Conservation (phyloP, 1,140 invertebrate genomes). For the Heliconius hewitsoni region DNA sequence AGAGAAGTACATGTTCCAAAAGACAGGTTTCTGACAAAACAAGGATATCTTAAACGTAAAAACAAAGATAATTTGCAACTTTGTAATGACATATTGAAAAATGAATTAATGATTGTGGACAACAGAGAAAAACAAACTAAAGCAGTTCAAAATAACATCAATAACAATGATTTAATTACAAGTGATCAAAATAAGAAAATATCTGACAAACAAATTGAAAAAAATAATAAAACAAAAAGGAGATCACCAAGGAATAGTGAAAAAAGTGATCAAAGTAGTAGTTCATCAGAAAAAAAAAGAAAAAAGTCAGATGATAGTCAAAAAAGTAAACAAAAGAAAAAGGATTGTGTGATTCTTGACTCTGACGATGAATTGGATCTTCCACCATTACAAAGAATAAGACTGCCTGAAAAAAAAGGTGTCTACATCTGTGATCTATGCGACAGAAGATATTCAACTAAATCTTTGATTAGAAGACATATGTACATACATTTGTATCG, state of each 20-base stretch:
- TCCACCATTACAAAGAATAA: constrained; percentile 6
- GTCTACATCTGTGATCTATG: constrained; percentile 78
- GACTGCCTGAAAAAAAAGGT: constrained; percentile 28
- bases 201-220: constrained; percentile 11
- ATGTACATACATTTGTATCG: constrained; percentile 82
- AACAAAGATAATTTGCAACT: constrained; percentile 54
- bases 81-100: constrained; percentile 62
- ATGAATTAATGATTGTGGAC: constrained; percentile 64
- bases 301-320: not conserved
- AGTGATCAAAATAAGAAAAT: constrained; percentile 38
- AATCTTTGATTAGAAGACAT: constrained; percentile 81
- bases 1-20: constrained; percentile 33
- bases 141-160: constrained; percentile 32
- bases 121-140: constrained; percentile 38
- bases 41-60: constrained; percentile 56
- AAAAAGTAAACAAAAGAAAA: constrained; percentile 19
- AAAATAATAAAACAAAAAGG: constrained; percentile 26
- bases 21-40: constrained; percentile 47
- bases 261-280: constrained; percentile 16
- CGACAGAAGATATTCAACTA: constrained; percentile 77
- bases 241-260: constrained; percentile 4
- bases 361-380: not conserved
- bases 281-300: constrained; percentile 16
- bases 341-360: not conserved
- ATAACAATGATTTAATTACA: constrained; percentile 40